These are phyloP conservation scores for Sylvia borin DNA, from an alignment of 2,797 vertebrate genomes.

Conservation along the genomic window DNA sequence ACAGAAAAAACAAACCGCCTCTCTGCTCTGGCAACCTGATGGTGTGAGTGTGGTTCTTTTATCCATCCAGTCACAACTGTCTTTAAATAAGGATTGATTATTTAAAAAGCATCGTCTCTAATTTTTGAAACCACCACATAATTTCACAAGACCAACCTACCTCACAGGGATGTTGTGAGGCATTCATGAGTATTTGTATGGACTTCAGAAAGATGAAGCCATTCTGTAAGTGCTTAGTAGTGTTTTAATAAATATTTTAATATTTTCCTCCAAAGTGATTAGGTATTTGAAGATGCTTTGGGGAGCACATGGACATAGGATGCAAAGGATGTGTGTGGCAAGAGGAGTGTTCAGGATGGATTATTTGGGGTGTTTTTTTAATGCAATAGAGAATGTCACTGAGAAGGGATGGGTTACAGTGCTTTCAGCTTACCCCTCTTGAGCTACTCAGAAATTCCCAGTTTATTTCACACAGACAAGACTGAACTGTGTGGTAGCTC, in stretches of 20 bases:
- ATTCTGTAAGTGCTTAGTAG: neutral
- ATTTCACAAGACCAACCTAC: neutral
- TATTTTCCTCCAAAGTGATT: neutral
- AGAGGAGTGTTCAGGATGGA: neutral
- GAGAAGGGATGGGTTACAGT: neutral
- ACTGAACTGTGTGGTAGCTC: neutral
- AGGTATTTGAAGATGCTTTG: neutral
- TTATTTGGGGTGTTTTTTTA: neutral
- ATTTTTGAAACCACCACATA: neutral
- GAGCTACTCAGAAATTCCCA: neutral
- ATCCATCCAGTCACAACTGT: neutral
- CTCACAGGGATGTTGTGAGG: slow-evolving; percentile 24
- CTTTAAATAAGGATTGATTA: neutral
- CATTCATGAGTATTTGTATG: neutral
- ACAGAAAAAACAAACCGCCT: no score
- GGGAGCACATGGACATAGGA: neutral
- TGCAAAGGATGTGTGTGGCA: neutral
- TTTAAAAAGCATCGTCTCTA: neutral
- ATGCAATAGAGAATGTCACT: neutral
- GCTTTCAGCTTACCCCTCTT: neutral
- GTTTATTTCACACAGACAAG: neutral
- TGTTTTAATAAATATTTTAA: slow-evolving; percentile 26
- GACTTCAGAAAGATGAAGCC: neutral
- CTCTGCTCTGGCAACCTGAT: no score
- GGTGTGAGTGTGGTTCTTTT: no score